Evolutionary conservation across 2,113 vertebrate genomes (phyloP), one percentile per base, ranked within the genome.

Genomic region (Genyomyrus donnyi): DNA sequence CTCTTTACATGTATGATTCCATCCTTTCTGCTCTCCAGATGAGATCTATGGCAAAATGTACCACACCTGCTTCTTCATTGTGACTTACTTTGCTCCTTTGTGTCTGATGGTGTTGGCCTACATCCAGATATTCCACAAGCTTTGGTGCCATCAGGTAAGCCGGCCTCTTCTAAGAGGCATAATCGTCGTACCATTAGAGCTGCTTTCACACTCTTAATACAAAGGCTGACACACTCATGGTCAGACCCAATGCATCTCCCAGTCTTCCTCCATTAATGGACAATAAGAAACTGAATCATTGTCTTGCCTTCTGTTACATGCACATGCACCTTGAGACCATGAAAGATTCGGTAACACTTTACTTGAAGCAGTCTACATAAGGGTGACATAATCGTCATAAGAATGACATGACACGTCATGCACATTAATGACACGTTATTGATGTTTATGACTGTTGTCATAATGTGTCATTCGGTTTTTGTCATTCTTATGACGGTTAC

Each of bases 91-190:
- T 93, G 98, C 98, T 11, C 98, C 98, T 0, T 90, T 99, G 42
- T 99, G 98, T 94, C 97, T 99, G 17, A 99, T 99, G 98, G 96
- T 98, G 52, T 94, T 99, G 96, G 98, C 97, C 24, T 99, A 99
- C 92, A 96, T 98, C 91, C 98, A 99, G 93, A 99, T 99, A 94
- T 99, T 98, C 92, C 97, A 97, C 85, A 99, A 99, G 93, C 95
- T 99, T 24, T 99, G 98, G 98, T 98, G 97, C 92, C 97, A 97
- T 85, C 98, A 99, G 97, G 98, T 99, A 93, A 91, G 93, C 90
- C 70, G 52, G 52, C 2, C 3, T 70, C 52, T n/a, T 11, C 11
- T 17, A 3, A 45, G 6, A 19, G 35, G 80, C 19, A 46, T 7
- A 10, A 7, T 84, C 17, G 6, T 9, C 1, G 1, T 24, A 21